Percentiles rank a stretch among this genome's conserved stretches.
Evolutionary conservation across 2,888 invertebrate species (phyloP).

Genomic region (Elmis aenea): DNA sequence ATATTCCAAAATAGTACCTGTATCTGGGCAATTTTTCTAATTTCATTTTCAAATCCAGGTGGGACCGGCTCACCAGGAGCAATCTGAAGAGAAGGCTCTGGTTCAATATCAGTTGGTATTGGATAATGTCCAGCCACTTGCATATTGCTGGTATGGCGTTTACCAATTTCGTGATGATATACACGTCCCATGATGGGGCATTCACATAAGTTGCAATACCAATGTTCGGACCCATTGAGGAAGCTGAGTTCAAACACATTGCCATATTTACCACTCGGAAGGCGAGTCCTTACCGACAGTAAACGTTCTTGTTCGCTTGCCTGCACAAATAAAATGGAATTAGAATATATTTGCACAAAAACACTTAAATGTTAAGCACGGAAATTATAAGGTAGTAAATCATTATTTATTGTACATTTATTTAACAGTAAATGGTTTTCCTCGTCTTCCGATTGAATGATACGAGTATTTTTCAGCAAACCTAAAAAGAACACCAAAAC

Average conservation of each 20-base stretch:
- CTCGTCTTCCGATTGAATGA: too few relatives aligned
- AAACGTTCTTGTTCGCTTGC: slow-evolving; percentile 40
- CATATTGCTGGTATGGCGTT: slow-evolving; percentile 37
- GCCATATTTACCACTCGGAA: slow-evolving; percentile 38
- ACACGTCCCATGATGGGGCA: slow-evolving; percentile 44
- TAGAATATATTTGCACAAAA: background rate
- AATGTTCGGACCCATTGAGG: slow-evolving; percentile 38
- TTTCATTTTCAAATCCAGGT: slow-evolving; percentile 64
- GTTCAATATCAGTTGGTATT: slow-evolving; percentile 1
- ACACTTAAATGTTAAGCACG: too few relatives aligned
- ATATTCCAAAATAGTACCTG: too few relatives aligned
- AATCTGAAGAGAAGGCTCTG: slow-evolving; percentile 30
- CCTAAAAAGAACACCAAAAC: too few relatives aligned
- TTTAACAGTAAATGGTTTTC: too few relatives aligned
- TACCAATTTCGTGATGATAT: slow-evolving; percentile 43
- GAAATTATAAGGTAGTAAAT: too few relatives aligned
- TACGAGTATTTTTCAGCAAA: too few relatives aligned
- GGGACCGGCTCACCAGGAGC: slow-evolving; percentile 66
- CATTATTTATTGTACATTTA: too few relatives aligned
- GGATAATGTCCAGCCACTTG: slow-evolving; percentile 13
- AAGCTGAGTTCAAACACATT: slow-evolving; percentile 41
- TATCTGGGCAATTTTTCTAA: slow-evolving; percentile 42
- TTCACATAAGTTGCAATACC: slow-evolving; percentile 44
- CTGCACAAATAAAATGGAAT: slow-evolving; percentile 28
- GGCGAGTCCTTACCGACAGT: slow-evolving; percentile 35